Conservation (phyloP, 2,797 vertebrate species). For the Darevskia mixta region DNA sequence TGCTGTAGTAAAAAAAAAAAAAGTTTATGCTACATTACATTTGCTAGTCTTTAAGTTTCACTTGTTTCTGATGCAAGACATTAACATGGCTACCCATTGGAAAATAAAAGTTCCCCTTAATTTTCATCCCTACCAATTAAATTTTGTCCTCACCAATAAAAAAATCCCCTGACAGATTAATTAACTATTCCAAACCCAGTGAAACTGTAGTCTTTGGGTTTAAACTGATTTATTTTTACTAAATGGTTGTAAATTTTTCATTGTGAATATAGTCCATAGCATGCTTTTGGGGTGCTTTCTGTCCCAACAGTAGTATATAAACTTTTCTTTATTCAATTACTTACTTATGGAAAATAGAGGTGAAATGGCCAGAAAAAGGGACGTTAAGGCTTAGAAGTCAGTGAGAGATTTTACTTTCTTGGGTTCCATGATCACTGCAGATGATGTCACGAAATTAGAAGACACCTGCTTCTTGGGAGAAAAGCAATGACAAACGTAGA, state of each 20-base stretch:
- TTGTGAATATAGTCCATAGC: too few species aligned
- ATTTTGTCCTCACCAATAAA: slow-evolving; percentile 1
- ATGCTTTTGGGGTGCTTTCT: too few species aligned
- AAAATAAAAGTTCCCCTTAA: background rate
- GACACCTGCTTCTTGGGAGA: too few species aligned
- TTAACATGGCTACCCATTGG: background rate
- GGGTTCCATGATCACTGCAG: too few species aligned
- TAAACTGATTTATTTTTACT: background rate
- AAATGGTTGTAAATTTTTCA: background rate
- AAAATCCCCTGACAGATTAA: background rate
- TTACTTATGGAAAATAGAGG: background rate
- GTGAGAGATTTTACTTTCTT: too few species aligned
- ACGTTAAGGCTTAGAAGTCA: background rate
- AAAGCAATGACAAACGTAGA: too few species aligned
- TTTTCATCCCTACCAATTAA: background rate
- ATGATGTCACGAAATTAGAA: too few species aligned
- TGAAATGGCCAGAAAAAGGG: background rate
- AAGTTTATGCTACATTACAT: background rate
- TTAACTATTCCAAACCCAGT: slow-evolving; percentile 1
- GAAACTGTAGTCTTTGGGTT: background rate
- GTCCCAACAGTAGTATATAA: too few species aligned
- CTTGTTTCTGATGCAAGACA: slow-evolving; percentile 5
- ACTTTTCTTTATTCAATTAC: too few species aligned
- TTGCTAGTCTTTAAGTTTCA: background rate
- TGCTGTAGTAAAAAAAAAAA: background rate